phyloP scores from a whole-genome alignment of 2,113 vertebrate species.

The Lycocorax pyrrhopterus region DNA sequence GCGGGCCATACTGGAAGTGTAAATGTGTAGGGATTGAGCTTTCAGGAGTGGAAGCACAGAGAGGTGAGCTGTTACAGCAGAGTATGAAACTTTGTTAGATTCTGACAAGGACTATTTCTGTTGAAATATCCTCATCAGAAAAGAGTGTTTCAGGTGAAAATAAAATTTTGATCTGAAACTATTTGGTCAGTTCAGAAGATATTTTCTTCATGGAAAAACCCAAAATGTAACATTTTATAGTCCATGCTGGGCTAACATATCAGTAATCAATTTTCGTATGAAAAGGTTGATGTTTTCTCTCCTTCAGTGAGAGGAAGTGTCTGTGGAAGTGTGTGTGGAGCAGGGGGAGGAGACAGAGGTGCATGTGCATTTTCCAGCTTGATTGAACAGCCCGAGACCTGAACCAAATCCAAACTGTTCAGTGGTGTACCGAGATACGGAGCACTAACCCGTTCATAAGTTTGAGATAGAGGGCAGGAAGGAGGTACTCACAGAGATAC shows the following conservation, averaged over 20 bases:
- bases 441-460: not conserved
- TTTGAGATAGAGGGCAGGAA: not conserved
- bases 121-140: not conserved
- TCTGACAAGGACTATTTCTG: not conserved
- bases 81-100: not conserved
- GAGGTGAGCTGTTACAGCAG: not conserved
- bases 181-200: not conserved
- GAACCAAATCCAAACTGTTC: not conserved
- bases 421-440: not conserved
- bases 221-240: not conserved
- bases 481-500: not conserved
- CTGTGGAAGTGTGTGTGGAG: not conserved
- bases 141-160: not conserved
- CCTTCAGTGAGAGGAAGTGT: not conserved
- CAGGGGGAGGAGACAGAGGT: not conserved
- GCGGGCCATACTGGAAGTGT: not conserved
- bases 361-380: not conserved
- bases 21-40: not conserved
- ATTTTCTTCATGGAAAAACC: not conserved
- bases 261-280: not conserved
- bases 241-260: rapidly evolving
- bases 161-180: not conserved
- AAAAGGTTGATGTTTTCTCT: not conserved
- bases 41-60: not conserved
- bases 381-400: not conserved